Evolutionary conservation across 92 coral and sea anemone species (phyloP).

Genomic region (Epizoanthus rinbou): DNA sequence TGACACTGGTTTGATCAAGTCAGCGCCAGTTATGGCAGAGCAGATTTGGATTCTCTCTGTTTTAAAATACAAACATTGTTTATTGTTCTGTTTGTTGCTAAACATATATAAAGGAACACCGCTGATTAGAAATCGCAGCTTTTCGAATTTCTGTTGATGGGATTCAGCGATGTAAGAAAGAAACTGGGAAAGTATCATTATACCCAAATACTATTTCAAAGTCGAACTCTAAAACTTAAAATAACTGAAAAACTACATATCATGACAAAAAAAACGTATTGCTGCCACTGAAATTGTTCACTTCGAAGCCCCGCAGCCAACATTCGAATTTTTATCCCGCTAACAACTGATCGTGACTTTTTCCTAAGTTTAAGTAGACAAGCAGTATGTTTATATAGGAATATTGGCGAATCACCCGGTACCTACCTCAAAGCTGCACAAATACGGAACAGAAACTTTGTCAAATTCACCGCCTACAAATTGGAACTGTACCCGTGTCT

Average conservation of each 20-base stretch:
- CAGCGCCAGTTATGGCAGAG: not conserved
- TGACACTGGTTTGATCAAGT: too few species aligned
- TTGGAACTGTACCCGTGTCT: constrained; percentile 2
- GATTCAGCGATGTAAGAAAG: not conserved
- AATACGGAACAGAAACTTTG: not conserved
- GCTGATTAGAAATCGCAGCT: not conserved
- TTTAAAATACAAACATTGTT: too few species aligned
- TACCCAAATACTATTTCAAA: not conserved
- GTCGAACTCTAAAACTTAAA: too few species aligned
- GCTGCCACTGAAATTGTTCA: not conserved
- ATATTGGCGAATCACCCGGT: not conserved
- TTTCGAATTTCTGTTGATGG: not conserved
- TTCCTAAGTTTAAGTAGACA: not conserved
- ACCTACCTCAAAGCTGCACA: constrained; percentile 1
- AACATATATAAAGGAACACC: not conserved
- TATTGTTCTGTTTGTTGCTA: not conserved
- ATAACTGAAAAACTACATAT: too few species aligned
- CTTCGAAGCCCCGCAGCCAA: not conserved
- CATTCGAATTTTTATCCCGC: not conserved
- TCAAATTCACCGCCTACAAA: not conserved
- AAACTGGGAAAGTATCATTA: not conserved
- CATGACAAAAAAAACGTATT: not conserved
- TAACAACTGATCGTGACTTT: not conserved
- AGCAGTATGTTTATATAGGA: constrained; percentile 15
- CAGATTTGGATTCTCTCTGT: not conserved